These are phyloP conservation scores for Emydura subglobosa DNA, from an alignment of 2,113 vertebrate genomes.

Conservation along the genomic window DNA sequence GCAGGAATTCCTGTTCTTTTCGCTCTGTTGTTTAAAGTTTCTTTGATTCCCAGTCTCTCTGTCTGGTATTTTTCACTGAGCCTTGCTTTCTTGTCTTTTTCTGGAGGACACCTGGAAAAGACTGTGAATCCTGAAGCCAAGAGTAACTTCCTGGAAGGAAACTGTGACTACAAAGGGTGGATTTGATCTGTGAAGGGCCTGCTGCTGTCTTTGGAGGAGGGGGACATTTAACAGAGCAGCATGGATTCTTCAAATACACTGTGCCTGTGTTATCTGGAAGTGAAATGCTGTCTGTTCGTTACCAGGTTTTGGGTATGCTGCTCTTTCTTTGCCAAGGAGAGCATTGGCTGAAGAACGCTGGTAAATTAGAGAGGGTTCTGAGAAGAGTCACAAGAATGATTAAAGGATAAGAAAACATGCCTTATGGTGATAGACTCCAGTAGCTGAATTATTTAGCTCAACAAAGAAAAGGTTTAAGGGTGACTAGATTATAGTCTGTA, in stretches of 20 bases:
- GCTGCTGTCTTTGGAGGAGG: not conserved
- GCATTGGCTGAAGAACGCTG: too few species aligned
- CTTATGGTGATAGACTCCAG: too few species aligned
- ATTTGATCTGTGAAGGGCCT: not conserved
- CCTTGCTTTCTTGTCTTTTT: too few species aligned
- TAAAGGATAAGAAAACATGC: too few species aligned
- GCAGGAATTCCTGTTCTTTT: not conserved
- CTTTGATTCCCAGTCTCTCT: not conserved
- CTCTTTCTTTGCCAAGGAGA: not conserved
- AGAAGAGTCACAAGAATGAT: too few species aligned
- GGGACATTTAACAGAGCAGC: not conserved
- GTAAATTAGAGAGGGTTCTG: too few species aligned
- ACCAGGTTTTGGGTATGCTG: not conserved
- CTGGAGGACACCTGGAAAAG: not conserved
- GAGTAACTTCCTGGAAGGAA: not conserved
- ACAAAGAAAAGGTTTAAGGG: too few species aligned
- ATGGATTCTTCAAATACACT: not conserved
- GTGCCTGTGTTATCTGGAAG: too few species aligned
- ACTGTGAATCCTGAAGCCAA: not conserved
- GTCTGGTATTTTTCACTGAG: not conserved
- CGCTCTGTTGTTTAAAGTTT: not conserved
- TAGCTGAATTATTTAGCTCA: too few species aligned
- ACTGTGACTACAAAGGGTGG: not conserved
- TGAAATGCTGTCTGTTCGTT: not conserved
- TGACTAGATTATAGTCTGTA: too few species aligned